A percentile compares a stretch with the other conserved stretches of the same genome.
phyloP scores from a whole-genome alignment of 2,113 vertebrate species.

The Lagopus muta region DNA sequence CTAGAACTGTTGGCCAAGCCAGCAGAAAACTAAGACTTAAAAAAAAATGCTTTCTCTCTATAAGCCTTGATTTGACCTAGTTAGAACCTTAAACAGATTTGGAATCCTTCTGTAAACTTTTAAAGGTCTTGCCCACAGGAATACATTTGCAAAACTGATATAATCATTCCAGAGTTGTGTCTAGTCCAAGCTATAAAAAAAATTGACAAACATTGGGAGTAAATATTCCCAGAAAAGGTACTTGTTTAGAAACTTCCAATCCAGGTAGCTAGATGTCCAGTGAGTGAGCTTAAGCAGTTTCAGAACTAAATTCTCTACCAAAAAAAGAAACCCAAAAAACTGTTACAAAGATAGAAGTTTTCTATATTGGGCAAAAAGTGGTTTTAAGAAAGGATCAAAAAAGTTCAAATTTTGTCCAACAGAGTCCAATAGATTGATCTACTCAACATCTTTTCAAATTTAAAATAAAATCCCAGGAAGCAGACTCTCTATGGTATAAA shows the following conservation, averaged over 20 bases:
- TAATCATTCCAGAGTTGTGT: not conserved
- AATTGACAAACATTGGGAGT: not conserved
- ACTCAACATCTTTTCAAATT: not conserved
- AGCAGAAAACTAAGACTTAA: not conserved
- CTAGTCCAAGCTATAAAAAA: not conserved
- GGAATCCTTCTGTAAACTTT: constrained; percentile 57
- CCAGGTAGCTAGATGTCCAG: constrained; percentile 20
- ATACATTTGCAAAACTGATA: not conserved
- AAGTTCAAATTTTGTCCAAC: not conserved
- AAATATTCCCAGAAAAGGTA: constrained; percentile 52
- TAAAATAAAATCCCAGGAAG: not conserved
- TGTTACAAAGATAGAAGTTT: not conserved
- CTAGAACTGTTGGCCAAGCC: not conserved
- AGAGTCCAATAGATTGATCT: not conserved
- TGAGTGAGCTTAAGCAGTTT: not conserved
- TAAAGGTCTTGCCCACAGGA: constrained; percentile 30
- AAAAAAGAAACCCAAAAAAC: not conserved
- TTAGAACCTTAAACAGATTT: constrained; percentile 35
- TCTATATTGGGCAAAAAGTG: not conserved
- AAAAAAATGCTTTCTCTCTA: not conserved
- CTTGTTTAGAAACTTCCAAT: constrained; percentile 32
- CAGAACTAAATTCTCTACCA: not conserved
- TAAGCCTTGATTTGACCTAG: constrained; percentile 4
- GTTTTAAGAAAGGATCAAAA: not conserved
- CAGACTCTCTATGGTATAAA: not conserved